Base-by-base conservation (phyloP, 2,888 invertebrate genomes). In the Sicus ferrugineus region DNA sequence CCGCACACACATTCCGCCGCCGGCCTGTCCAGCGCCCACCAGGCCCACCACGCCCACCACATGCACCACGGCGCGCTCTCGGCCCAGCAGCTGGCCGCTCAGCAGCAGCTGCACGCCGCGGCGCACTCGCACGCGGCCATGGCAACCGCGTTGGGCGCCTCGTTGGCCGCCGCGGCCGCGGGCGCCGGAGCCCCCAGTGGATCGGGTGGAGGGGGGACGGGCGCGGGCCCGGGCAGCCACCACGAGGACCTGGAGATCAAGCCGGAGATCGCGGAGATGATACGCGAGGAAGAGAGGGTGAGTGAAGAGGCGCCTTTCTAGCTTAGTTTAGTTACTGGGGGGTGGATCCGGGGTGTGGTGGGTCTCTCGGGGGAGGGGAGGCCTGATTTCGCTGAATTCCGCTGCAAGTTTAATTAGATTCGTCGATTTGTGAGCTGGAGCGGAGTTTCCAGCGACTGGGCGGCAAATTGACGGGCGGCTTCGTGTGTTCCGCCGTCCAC, bases 241-340 rank as follows among this genome's bases (percentile, higher is more conserved):
- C 86, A 87, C 70, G 95, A 95, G 79, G 95, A 95, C 86, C 89
- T 94, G 87, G 95, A 95, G 88, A 94, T 96, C 87, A 93, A 95
- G 79, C 95, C 95, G 64, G 95, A 95, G 87, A 96, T 95, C 87
- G 95, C 95, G 69, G 95, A 96, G 88, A 95, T 96, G 95, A 96
- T 95, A 84, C 93, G 95, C 85, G 95, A 96, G 89, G 95, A 96
- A 88, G 95, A 95, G 89, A 89, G 95, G 93, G 95, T 95, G 86
- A 94, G 94, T 93, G 16, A 3, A 23, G 11, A 6, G 54, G 14
- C 28, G 23, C 14, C 23, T 11, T 14, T 11, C 50, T 52, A 7
- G 23, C 14, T 23, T 21, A 3, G 16, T 28, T 26, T 50, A 21
- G 19, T 50, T 50, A 1, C 34, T 34, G 34, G 34, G 7, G 34